Base-by-base conservation (phyloP, 1,140 invertebrate genomes). In the Dryas iulia region DNA sequence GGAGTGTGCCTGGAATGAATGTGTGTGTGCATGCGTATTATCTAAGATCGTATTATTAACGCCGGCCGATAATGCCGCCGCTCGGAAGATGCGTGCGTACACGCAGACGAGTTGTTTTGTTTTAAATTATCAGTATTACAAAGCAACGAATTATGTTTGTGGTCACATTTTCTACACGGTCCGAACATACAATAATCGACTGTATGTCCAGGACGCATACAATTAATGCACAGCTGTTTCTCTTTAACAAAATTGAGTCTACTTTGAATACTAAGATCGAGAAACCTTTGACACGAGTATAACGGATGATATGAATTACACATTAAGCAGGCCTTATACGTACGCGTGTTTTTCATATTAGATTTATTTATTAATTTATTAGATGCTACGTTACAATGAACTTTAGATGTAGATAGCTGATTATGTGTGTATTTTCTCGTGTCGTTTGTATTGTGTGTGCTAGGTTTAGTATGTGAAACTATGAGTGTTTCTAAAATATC, bases 101-200 rank as follows among this genome's bases (percentile, higher is more conserved):
- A 23, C 4, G 31, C n/a, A 35, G 58, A 21, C 58, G 31, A 35
- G 31, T 35, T 35, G 12, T 23, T 60, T 35, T 60, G 58, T 10
- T 60, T 35, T 60, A 35, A 60, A 35, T 35, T 35, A 28, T 5
- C 35, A 35, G 11, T 23, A 62, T 56, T 33, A 47, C 59, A 59
- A 58, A 72, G 54, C 10, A 69, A 35, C 5, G 52, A 53, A 57
- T 73, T 69, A 56, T 73, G 63, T 66, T 73, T 73, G 12, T 54
- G 59, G 35, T 62, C 24, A 59, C 66, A 69, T 56, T 69, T 69
- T 12, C 61, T 52, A 57, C 66, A 73, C 14, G 66, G 33, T 39
- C 59, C 59, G 59, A 60, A 60, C 33, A 24, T 60, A 60, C 59
- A 60, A 23, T 35, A 4, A 47, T 60, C 33, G 18, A 47, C 33